Base-by-base conservation (phyloP, 2,113 vertebrate species). In the Mesitornis unicolor region DNA sequence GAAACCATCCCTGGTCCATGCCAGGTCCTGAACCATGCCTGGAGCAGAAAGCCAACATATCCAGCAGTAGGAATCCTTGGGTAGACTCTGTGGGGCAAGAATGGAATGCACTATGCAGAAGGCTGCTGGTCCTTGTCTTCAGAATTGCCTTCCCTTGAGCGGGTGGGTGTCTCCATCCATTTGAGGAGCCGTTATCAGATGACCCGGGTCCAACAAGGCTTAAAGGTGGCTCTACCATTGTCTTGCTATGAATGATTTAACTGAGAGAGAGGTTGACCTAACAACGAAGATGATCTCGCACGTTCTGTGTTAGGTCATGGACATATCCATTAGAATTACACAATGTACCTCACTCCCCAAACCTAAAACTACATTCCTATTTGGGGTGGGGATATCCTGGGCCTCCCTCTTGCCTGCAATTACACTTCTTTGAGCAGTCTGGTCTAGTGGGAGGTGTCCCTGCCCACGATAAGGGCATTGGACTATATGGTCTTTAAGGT, bases 161-260 rank as follows among this genome's bases (percentile, higher is more conserved):
- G 38, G 11, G 7, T 21, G 8, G 11, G 5, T 43, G 19, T 54
- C 53, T 79, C 40, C 35, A 31, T 29, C 35, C 22, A 16, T 61
- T 25, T 50, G 22, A 79, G 48, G 10, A 61, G 19, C 15, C 45
- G 20, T 25, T 68, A 60, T 33, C 42, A 54, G 13, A 13, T 26
- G 14, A 7, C 11, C 35, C 71, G 20, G 1, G 56, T 31, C 19
- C 24, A 45, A 13, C 0, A 0, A 19, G 16, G 6, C 48, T 82
- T 82, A 40, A 48, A 64, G 43, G 16, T 65, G 9, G 18, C 16
- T 65, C 20, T 78, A 22, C 10, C 6, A 4, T 9, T 47, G 45
- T 45, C n/a, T 53, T 47, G 7, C 6, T 53, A 12, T 24, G 29
- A 77, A 65, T 40, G 43, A 8, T 40, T 45, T 64, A 82, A 12